These are phyloP conservation scores for Anguilla pacifica DNA, from an alignment of 2,797 vertebrate genomes.

Conservation along the genomic window DNA sequence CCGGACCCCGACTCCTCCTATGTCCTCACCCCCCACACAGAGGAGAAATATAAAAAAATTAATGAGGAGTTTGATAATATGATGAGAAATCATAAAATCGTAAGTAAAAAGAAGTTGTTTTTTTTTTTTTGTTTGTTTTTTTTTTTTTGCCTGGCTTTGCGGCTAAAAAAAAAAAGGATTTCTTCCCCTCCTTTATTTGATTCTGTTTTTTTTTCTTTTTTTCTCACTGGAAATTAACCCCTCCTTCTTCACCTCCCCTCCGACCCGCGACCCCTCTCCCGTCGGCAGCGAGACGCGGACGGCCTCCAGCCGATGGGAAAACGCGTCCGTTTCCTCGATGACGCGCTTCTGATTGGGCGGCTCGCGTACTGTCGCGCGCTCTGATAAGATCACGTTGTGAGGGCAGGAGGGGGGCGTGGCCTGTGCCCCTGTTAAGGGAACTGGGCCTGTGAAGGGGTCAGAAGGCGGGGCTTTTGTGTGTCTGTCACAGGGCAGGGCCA, in stretches of 20 bases:
- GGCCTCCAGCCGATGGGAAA: slow-evolving; percentile 51
- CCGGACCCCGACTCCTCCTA: slow-evolving; percentile 98
- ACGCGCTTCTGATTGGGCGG: slow-evolving; percentile 58
- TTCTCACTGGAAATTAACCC: slow-evolving; percentile 46
- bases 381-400: slow-evolving; percentile 77
- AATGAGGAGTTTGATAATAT: slow-evolving; percentile 99
- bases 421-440: neutral
- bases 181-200: slow-evolving; percentile 49
- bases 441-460: neutral
- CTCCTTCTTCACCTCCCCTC: neutral
- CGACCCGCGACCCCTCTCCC: slow-evolving; percentile 58
- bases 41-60: slow-evolving; percentile 99
- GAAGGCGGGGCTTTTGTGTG: neutral
- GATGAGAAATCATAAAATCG: slow-evolving; percentile 99
- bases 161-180: slow-evolving; percentile 68
- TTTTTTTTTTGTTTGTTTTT: neutral
- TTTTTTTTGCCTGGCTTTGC: slow-evolving; percentile 68
- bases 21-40: slow-evolving; percentile 99
- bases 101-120: slow-evolving; percentile 78
- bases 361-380: slow-evolving; percentile 63
- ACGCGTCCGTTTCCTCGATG: slow-evolving; percentile 52
- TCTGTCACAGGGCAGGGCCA: neutral
- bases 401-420: slow-evolving; percentile 20
- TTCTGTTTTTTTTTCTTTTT: slow-evolving; percentile 53
- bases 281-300: slow-evolving; percentile 58